Conservation (phyloP, 2,113 vertebrate species). For the Fregetta grallaria region DNA sequence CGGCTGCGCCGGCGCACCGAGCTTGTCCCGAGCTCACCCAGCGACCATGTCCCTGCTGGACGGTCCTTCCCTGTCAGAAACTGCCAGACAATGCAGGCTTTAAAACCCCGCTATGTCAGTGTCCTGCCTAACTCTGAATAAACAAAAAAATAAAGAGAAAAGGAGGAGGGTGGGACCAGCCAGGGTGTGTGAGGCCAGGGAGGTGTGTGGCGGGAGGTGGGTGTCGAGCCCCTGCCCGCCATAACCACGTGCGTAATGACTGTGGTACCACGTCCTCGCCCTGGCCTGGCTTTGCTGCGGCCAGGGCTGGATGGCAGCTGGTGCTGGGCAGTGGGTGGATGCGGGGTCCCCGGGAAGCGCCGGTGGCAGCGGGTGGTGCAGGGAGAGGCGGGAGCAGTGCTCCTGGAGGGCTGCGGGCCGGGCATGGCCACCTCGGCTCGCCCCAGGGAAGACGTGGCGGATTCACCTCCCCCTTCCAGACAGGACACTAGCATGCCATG, state of each 20-base stretch:
- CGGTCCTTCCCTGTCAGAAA: background rate
- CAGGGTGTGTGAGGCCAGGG: rapidly evolving
- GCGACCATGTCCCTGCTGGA: rapidly evolving
- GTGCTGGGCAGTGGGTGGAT: rapidly evolving
- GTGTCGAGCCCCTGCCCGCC: background rate
- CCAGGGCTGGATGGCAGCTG: background rate
- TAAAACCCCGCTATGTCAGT: rapidly evolving
- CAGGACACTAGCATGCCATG: background rate
- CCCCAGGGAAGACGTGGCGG: background rate
- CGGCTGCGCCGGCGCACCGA: rapidly evolving
- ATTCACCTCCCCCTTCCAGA: background rate
- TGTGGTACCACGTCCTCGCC: background rate
- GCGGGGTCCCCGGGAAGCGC: rapidly evolving
- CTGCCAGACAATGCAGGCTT: background rate
- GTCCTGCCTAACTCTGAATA: background rate
- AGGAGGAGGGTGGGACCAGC: background rate
- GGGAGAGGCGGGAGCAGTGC: background rate
- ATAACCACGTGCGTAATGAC: background rate
- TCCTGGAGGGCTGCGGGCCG: background rate
- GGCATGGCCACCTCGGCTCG: background rate
- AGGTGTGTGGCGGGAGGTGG: background rate
- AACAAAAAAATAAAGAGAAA: background rate
- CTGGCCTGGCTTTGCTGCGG: rapidly evolving
- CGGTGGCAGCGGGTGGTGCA: rapidly evolving
- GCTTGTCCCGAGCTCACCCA: background rate